A percentile compares a stretch with the other conserved stretches of the same genome.
Conservation (phyloP, 2,113 vertebrate genomes). For the Osmerus mordax region DNA sequence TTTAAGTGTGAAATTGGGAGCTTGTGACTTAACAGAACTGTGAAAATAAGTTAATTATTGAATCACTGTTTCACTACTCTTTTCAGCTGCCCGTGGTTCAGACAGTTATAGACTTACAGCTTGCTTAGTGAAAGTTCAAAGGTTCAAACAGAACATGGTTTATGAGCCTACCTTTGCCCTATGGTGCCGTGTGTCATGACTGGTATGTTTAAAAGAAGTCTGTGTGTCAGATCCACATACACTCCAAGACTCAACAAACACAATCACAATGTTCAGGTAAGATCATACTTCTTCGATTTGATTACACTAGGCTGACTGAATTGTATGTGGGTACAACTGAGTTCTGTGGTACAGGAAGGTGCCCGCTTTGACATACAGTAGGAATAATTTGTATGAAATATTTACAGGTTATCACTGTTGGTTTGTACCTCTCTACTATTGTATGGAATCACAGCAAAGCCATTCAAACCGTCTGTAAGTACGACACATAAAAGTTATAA, state of each 20-base stretch:
- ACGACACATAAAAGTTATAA: slow-evolving; percentile 1
- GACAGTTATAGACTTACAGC: no score
- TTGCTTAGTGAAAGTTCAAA: slow-evolving; percentile 37
- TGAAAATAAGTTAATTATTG: no score
- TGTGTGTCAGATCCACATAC: slow-evolving; percentile 2
- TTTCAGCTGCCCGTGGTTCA: no score
- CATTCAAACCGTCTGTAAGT: slow-evolving; percentile 63
- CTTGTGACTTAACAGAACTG: not conserved
- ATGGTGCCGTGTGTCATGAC: slow-evolving; percentile 31
- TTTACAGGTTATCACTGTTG: slow-evolving; percentile 55
- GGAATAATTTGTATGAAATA: not conserved
- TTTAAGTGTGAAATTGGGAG: no score
- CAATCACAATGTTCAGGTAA: slow-evolving; percentile 67
- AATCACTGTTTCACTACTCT: no score
- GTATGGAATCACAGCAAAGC: slow-evolving; percentile 54
- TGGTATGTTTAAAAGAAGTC: slow-evolving; percentile 2
- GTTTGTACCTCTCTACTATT: slow-evolving; percentile 53
- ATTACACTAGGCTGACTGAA: no score
- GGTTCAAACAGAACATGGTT: slow-evolving; percentile 43
- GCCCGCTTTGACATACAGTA: no score
- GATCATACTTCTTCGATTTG: slow-evolving; percentile 9
- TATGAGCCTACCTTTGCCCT: slow-evolving; percentile 60
- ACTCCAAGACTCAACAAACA: slow-evolving; percentile 20
- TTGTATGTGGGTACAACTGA: not conserved
- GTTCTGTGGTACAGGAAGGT: not conserved